phyloP scores from a whole-genome alignment of 1,140 invertebrate genomes.

The Venturia canescens region DNA sequence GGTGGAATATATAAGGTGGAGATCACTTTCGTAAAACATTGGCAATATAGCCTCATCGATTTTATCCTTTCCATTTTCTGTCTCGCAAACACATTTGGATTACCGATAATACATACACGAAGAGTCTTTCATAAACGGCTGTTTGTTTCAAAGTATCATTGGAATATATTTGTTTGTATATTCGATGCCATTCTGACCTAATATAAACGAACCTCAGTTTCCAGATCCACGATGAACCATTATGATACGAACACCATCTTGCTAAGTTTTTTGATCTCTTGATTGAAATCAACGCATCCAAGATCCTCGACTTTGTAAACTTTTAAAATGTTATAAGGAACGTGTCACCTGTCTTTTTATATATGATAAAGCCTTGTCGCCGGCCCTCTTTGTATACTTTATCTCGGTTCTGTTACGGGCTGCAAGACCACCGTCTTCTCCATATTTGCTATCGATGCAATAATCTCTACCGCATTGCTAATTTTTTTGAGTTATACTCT shows the following conservation, averaged over 20 bases:
- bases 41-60: no score
- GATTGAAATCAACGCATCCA: conserved; percentile 94
- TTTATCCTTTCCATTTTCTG: no score
- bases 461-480: conserved; percentile 73
- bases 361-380: conserved; percentile 95
- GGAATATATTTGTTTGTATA: no score
- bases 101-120: no score
- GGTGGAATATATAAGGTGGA: no score
- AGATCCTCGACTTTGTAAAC: conserved; percentile 95
- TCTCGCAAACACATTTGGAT: no score
- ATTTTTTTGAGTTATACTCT: conserved; percentile 77
- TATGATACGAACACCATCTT: conserved; percentile 98
- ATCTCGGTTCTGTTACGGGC: conserved; percentile 74
- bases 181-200: no score
- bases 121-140: no score
- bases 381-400: conserved; percentile 87
- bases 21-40: no score
- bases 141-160: no score
- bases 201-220: conserved; percentile 89
- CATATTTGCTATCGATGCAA: conserved; percentile 65
- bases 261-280: conserved; percentile 94
- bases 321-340: conserved; percentile 98
- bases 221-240: conserved; percentile 99
- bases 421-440: conserved; percentile 62
- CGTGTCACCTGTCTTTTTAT: conserved; percentile 97